Percentiles rank a stretch among this genome's conserved stretches.
These are phyloP conservation scores for Capitulum mitella DNA, from an alignment of 2,888 invertebrate species.

Conservation along the genomic window DNA sequence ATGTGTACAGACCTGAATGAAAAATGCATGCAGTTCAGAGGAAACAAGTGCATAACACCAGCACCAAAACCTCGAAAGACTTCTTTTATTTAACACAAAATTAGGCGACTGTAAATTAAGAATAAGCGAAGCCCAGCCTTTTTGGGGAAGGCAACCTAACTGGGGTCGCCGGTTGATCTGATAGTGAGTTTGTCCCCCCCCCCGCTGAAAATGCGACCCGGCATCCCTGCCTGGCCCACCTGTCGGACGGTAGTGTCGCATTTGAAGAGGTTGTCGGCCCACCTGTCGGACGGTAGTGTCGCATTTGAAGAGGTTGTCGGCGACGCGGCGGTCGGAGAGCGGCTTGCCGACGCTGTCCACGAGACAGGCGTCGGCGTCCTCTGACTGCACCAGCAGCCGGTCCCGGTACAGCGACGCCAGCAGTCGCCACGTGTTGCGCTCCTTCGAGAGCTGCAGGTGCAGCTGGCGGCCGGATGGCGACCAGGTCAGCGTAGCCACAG, in stretches of 20 bases:
- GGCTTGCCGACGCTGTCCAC: conserved; percentile 37
- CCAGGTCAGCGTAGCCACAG: background rate
- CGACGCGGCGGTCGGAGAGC: conserved; percentile 28
- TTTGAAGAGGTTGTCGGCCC: conserved; percentile 52
- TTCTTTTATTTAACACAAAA: too few species aligned
- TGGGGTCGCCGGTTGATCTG: too few species aligned
- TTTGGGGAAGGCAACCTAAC: too few species aligned
- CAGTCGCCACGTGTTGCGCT: conserved; percentile 82
- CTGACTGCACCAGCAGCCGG: conserved; percentile 51
- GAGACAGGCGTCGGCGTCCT: conserved; percentile 33
- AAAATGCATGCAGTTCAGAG: too few species aligned
- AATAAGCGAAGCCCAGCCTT: too few species aligned
- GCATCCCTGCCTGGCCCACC: too few species aligned
- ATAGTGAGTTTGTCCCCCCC: too few species aligned
- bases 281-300: conserved; percentile 53
- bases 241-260: conserved; percentile 55
- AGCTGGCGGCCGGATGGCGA: conserved; percentile 25
- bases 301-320: conserved; percentile 50
- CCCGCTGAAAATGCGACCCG: too few species aligned
- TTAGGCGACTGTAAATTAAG: too few species aligned
- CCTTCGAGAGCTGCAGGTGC: conserved; percentile 55
- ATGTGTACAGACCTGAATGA: too few species aligned
- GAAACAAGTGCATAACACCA: too few species aligned
- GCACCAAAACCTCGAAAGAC: too few species aligned
- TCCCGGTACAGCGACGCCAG: conserved; percentile 74